Evolutionary conservation across 2,113 vertebrate species (phyloP), one percentile per base, ranked within the genome.

Genomic region (Psephotus haematonotus): DNA sequence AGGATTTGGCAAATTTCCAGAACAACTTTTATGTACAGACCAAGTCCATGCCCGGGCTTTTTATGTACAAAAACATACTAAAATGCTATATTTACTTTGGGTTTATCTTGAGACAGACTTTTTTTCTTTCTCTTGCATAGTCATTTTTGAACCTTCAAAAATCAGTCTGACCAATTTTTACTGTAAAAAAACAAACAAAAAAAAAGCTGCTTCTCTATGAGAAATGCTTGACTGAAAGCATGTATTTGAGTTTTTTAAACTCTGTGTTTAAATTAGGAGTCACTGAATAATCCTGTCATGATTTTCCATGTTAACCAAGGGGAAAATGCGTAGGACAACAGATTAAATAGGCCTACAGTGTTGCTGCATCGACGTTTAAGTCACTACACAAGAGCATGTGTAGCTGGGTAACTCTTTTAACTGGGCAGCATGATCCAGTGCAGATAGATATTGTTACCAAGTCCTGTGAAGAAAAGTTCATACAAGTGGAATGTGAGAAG

Each of bases 51-150:
- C 17, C 24, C 7, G 41, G 22, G 3, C 17, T 81, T 85, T 63
- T 92, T 37, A 46, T 31, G 31, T 82, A 83, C 76, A 46, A 82
- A 80, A 88, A 70, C n/a, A 33, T 57, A 37, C 10, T 59, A 59
- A 94, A 90, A 75, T 50, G 8, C 50, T 90, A 0, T 81, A 63
- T 88, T 93, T 86, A 49, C 22, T 33, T 81, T 44, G 52, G 37
- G 44, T 93, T 52, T 75, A 49, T 55, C 43, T 46, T 33, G 43
- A 76, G 57, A 43, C 33, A 69, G 27, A 84, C 6, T 86, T 88
- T 88, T 95, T 76, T 24, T 88, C 29, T 82, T 86, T 25, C 31
- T 88, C 22, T 85, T 92, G 46, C 86, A 75, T 70, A 93, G 88
- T 84, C 0, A 23, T 81, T 83, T 70, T 74, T 16, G 28, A 94